A percentile compares a stretch with the other conserved stretches of the same genome.
Conservation (phyloP, 2,888 invertebrate species). For the Elegia similella region DNA sequence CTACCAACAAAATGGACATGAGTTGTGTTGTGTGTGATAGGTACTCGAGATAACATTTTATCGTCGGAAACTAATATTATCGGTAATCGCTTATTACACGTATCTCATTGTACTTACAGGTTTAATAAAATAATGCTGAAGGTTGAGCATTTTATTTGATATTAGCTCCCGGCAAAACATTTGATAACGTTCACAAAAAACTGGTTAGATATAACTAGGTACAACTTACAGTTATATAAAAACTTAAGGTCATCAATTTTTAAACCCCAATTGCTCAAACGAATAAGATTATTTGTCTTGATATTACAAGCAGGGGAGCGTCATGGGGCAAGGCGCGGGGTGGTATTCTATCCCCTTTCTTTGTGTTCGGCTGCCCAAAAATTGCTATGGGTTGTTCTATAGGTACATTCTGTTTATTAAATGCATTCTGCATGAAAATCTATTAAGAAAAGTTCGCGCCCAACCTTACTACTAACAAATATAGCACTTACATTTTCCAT, state of each 20-base stretch:
- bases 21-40: constrained; percentile 36
- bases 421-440: not conserved
- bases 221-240: not conserved
- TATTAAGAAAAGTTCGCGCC: not conserved
- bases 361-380: constrained; percentile 37
- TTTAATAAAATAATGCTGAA: constrained; percentile 16
- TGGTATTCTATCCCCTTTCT: constrained; percentile 34
- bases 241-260: not conserved
- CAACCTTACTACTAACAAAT: not conserved
- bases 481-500: not conserved
- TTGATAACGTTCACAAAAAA: not conserved
- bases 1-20: constrained; percentile 1
- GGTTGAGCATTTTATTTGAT: constrained; percentile 5
- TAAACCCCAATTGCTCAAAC: not conserved
- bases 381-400: constrained; percentile 16
- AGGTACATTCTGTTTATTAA: not conserved
- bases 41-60: constrained; percentile 52
- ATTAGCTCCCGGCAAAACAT: not conserved
- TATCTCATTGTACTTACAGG: constrained; percentile 4
- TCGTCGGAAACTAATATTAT: constrained; percentile 43
- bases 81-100: constrained; percentile 28
- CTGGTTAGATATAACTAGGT: not conserved
- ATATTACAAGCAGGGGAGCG: constrained; percentile 29
- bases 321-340: constrained; percentile 24
- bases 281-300: constrained; percentile 1